Base-by-base conservation (phyloP, 2,113 vertebrate species). In the Canis aureus region DNA sequence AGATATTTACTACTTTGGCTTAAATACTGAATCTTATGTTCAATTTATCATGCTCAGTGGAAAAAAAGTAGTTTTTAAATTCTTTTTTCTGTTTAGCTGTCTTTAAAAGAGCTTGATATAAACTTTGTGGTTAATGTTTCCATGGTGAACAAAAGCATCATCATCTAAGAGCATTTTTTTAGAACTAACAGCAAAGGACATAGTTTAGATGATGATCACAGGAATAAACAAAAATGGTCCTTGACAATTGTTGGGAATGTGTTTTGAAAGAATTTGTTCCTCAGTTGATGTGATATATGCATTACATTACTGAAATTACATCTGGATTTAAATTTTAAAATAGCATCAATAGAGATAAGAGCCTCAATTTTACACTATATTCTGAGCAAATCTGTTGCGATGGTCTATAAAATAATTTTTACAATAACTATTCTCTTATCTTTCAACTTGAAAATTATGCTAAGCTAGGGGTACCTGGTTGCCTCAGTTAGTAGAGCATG, bases 11-110 rank as follows among this genome's bases (percentile, higher is more conserved):
- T 10, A 23, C 12, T 13, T 8, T 38, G 53, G 9, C n/a, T 60
- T 76, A 25, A 85, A 23, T 51, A 78, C 16, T 59, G 78, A 79
- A 20, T 55, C 43, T 84, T 32, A 32, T 32, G 5, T 80, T 76
- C 53, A 87, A 8, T 64, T 17, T 55, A 10, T 51, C 20, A 76
- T 25, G 23, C 16, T 79, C 67, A 49, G 3, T 25, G 67, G n/a
- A 38, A 76, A n/a, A 66, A 69, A 93, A 96, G n/a, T 59, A 51
- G 23, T 66, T 95, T 91, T 60, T 35, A 57, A 87, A 43, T 95
- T 87, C n/a, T 43, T 79, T 66, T 69, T 69, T 60, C 38, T 66
- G 11, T 29, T 62, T 49, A 78, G 25, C 9, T 73, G 0, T 76
- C 62, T 84, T 11, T 19, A 17, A 7, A n/a, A 82, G 29, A n/a